Evolutionary conservation across 2,888 invertebrate genomes (phyloP).

Genomic region (Syrphus vitripennis): DNA sequence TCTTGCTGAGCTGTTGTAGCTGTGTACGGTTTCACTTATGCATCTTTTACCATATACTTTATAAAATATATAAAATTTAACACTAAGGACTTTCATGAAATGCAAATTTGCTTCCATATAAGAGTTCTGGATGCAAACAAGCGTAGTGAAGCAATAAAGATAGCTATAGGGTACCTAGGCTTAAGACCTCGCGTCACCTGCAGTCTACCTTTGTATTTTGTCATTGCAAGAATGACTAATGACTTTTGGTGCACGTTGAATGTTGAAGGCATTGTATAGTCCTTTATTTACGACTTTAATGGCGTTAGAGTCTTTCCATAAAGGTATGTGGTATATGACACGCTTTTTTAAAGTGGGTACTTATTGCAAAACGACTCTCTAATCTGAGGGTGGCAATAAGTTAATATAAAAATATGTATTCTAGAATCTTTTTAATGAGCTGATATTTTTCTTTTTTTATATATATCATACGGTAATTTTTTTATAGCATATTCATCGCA

Average conservation of each 20-base stretch:
- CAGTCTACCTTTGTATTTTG: slow-evolving; percentile 46
- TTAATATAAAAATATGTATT: neutral
- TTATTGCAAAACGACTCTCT: slow-evolving; percentile 35
- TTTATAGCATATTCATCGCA: neutral
- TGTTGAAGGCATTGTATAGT: slow-evolving; percentile 18
- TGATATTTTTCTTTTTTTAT: neutral
- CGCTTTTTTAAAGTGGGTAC: slow-evolving; percentile 28
- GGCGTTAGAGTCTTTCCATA: neutral
- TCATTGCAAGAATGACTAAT: slow-evolving; percentile 54
- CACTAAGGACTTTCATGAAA: slow-evolving; percentile 65
- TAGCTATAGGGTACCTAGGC: neutral
- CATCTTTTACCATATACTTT: slow-evolving; percentile 62
- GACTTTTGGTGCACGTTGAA: slow-evolving; percentile 39
- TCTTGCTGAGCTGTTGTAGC: neutral
- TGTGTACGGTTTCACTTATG: slow-evolving; percentile 71
- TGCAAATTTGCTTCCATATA: slow-evolving; percentile 68
- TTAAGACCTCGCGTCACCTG: slow-evolving; percentile 38
- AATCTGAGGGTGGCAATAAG: slow-evolving; percentile 27
- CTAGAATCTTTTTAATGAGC: slow-evolving; percentile 21
- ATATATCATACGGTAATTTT: neutral
- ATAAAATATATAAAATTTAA: slow-evolving; percentile 58
- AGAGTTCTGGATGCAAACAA: slow-evolving; percentile 53
- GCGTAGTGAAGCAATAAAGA: slow-evolving; percentile 13
- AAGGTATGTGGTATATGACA: neutral
- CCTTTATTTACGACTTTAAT: slow-evolving; percentile 15